phyloP scores from a whole-genome alignment of 2,888 invertebrate species.

The Pheosia gnoma region DNA sequence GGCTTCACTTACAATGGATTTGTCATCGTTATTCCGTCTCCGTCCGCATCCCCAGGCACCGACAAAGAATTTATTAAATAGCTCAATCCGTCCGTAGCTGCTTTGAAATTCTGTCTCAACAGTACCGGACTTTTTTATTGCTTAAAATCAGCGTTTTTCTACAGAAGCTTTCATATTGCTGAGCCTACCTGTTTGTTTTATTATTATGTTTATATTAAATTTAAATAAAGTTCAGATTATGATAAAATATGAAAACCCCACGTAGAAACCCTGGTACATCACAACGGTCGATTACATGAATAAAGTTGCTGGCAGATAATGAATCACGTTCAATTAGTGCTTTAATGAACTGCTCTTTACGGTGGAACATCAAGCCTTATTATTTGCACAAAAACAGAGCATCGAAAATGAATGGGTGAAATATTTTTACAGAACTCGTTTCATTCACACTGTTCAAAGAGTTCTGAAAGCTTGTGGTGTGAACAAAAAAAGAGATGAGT shows the following conservation, averaged over 20 bases:
- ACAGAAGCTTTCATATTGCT: too few relatives aligned
- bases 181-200: too few relatives aligned
- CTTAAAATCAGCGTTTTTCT: not conserved
- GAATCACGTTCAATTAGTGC: slow-evolving; percentile 59
- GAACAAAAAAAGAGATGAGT: slow-evolving; percentile 16
- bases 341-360: slow-evolving; percentile 52
- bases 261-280: slow-evolving; percentile 10
- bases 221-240: too few relatives aligned
- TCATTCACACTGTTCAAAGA: slow-evolving; percentile 27
- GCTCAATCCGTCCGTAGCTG: slow-evolving; percentile 36
- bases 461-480: slow-evolving; percentile 25
- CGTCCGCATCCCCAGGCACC: slow-evolving; percentile 33
- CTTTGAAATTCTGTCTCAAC: slow-evolving; percentile 31
- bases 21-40: slow-evolving; percentile 35
- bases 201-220: too few relatives aligned
- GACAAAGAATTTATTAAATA: slow-evolving; percentile 40
- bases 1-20: slow-evolving; percentile 24
- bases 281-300: slow-evolving; percentile 48
- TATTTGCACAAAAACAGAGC: slow-evolving; percentile 26
- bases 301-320: slow-evolving; percentile 55
- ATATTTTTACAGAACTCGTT: slow-evolving; percentile 28
- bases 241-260: slow-evolving; percentile 3
- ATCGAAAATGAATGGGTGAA: slow-evolving; percentile 20
- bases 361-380: slow-evolving; percentile 23
- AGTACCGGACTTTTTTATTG: slow-evolving; percentile 8